Evolutionary conservation across 2,888 invertebrate species (phyloP).

Genomic region (Oxystoma pomonae): DNA sequence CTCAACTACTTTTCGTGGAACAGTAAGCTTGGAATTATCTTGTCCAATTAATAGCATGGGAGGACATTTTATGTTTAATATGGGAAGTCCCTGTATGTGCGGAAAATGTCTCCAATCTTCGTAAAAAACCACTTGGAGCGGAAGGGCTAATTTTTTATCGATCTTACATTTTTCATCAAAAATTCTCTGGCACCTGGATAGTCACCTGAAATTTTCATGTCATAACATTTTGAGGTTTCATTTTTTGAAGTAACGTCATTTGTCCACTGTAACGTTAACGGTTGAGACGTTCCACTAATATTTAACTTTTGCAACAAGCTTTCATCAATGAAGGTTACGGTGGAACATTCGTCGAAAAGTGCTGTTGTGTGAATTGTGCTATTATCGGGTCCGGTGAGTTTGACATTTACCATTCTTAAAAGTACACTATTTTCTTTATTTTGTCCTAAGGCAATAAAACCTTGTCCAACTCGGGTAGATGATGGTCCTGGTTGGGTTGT

Average conservation of each 20-base stretch:
- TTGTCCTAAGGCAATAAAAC: neutral
- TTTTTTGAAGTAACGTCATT: neutral
- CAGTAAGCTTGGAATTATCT: constrained; percentile 6
- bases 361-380: neutral
- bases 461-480: neutral
- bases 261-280: neutral
- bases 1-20: no score
- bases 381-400: neutral
- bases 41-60: constrained; percentile 10
- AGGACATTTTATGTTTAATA: neutral
- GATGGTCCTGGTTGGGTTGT: neutral
- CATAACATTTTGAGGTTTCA: neutral
- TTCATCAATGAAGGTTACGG: neutral
- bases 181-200: neutral
- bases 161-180: neutral
- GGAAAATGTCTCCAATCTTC: neutral
- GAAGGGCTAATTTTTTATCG: neutral
- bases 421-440: neutral
- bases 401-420: neutral
- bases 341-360: neutral
- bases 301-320: neutral
- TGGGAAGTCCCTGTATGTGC: neutral
- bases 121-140: neutral
- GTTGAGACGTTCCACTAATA: neutral
- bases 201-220: neutral